phyloP scores from a whole-genome alignment of 2,113 vertebrate genomes.

The Platichthys flesus region DNA sequence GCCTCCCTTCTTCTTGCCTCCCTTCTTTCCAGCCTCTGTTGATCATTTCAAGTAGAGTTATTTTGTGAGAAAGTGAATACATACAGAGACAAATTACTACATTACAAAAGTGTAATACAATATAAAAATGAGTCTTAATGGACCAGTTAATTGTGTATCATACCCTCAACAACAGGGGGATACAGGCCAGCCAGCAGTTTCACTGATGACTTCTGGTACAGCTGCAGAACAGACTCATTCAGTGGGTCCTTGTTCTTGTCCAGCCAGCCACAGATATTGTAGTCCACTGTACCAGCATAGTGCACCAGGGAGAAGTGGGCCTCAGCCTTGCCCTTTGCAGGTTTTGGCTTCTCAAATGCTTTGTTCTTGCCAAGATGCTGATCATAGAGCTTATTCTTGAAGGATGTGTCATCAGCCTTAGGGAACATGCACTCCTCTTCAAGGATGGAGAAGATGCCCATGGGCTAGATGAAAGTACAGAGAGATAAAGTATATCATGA shows the following conservation, averaged over 20 bases:
- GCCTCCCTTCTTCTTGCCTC: slow-evolving; percentile 75
- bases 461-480: slow-evolving; percentile 67
- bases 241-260: slow-evolving; percentile 78
- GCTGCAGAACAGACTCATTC: slow-evolving; percentile 74
- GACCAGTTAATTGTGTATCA: not conserved
- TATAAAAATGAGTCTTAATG: not conserved
- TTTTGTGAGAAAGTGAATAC: not conserved
- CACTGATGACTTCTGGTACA: slow-evolving; percentile 75
- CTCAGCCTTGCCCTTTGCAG: slow-evolving; percentile 86
- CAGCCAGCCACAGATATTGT: slow-evolving; percentile 81
- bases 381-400: slow-evolving; percentile 78
- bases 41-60: too few species aligned
- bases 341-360: slow-evolving; percentile 89
- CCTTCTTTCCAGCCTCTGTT: slow-evolving; percentile 60
- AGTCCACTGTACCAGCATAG: slow-evolving; percentile 90
- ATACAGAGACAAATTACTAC: not conserved
- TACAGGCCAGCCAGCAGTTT: slow-evolving; percentile 67
- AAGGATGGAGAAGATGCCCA: slow-evolving; percentile 86
- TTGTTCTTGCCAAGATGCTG: slow-evolving; percentile 72
- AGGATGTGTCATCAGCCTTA: slow-evolving; percentile 76
- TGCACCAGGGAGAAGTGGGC: slow-evolving; percentile 90
- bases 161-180: slow-evolving; percentile 66
- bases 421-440: slow-evolving; percentile 86
- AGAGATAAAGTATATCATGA: not conserved
- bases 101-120: not conserved